Conservation (phyloP, 2,113 vertebrate genomes). For the Picathartes gymnocephalus region DNA sequence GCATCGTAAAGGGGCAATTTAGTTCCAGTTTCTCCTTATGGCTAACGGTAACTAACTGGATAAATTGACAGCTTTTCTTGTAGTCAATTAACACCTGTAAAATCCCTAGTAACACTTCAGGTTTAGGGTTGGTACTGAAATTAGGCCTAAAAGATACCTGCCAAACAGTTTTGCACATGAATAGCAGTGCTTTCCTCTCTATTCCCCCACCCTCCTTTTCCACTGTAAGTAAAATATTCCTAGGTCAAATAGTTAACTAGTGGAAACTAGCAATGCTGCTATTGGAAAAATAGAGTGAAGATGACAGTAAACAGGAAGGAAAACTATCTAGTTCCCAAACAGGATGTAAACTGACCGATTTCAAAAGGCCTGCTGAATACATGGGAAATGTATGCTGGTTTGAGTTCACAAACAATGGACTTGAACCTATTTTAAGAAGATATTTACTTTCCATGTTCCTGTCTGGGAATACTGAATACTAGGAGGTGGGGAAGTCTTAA, state of each 20-base stretch:
- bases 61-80: neutral
- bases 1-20: neutral
- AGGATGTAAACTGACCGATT: neutral
- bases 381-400: neutral
- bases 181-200: neutral
- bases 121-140: neutral
- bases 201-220: rapidly evolving
- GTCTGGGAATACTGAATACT: neutral
- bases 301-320: neutral
- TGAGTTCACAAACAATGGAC: neutral
- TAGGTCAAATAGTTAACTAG: neutral
- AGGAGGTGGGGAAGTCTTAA: neutral
- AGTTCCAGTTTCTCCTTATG: neutral
- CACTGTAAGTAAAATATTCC: neutral
- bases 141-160: neutral
- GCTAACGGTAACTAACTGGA: neutral
- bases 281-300: neutral
- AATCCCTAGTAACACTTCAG: neutral
- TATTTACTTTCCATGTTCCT: neutral
- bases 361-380: neutral
- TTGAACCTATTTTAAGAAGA: neutral
- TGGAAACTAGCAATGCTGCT: neutral
- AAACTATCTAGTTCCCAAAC: neutral
- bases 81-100: neutral
- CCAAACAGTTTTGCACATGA: neutral